Evolutionary conservation across 2,888 invertebrate species (phyloP).

Genomic region (Agrotis exclamationis): DNA sequence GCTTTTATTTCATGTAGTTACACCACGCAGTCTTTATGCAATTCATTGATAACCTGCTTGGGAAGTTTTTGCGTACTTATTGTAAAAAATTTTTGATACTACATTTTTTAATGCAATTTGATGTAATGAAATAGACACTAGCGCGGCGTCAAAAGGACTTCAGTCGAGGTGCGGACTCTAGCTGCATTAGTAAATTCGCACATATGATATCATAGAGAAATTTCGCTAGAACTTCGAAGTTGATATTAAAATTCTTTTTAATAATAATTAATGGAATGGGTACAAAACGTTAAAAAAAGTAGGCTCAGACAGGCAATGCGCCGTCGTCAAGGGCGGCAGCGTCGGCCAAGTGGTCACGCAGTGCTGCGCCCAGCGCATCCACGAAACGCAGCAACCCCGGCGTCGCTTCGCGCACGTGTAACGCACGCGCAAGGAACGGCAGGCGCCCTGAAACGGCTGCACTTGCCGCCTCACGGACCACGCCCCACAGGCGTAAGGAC

Average conservation of each 20-base stretch:
- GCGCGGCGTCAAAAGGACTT: too few species aligned
- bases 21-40: neutral
- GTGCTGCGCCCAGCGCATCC: constrained; percentile 72
- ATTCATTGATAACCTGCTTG: neutral
- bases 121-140: too few species aligned
- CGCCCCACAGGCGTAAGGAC: constrained; percentile 85
- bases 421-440: constrained; percentile 96
- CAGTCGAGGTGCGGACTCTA: too few species aligned
- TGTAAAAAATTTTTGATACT: neutral
- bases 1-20: neutral
- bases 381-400: constrained; percentile 93
- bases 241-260: too few species aligned
- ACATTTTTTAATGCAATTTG: too few species aligned
- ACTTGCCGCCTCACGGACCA: constrained; percentile 69
- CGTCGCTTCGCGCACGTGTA: constrained; percentile 82
- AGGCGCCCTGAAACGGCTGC: constrained; percentile 95
- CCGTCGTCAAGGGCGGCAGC: constrained; percentile 68
- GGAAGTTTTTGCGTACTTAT: too few species aligned
- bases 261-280: constrained; percentile 1
- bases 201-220: too few species aligned
- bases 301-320: constrained; percentile 8
- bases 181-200: too few species aligned
- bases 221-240: too few species aligned
- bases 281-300: neutral
- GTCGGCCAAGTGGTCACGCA: constrained; percentile 74